Base-by-base conservation (phyloP, 2,888 invertebrate genomes). In the Galerucella calmariensis region DNA sequence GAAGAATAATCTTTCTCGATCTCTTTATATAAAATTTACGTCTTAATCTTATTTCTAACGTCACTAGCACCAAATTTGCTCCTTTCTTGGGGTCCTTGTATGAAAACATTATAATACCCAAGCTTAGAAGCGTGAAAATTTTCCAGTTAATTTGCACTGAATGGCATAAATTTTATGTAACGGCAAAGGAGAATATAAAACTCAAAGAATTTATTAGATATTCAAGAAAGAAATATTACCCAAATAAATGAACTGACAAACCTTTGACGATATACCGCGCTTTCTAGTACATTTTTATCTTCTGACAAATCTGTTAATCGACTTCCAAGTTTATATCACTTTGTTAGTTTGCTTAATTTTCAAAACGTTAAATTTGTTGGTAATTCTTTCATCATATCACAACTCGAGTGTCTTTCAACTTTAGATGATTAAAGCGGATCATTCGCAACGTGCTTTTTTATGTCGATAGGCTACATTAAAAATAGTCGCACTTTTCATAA, bases 111-210 rank as follows among this genome's bases (percentile, higher is more conserved):
- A 62, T 62, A 35, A 62, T 62, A 62, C 62, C 41, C 41, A 51
- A 62, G 69, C 51, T 27, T 8, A 51, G 62, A 27, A 69, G 62
- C 69, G 69, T 35, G 35, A 62, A 69, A 46, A 69, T 69, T 69
- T 61, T 14, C 62, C 20, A 48, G 69, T 69, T 48, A 69, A 69
- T 62, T 69, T 69, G 2, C 46, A 27, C 51, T 51, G 69, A 69
- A 69, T 69, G 35, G 20, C 51, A 69, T 69, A 69, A 69, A 69
- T 61, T 69, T 69, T 61, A 69, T 46, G 20, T 51, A 24, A 59
- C 48, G 59, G 5, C 14, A 67, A 67, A 67, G 58, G 16, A 46
- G 61, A 59, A 61, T 44, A 69, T 61, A 69, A 69, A 61, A 48
- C 14, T 69, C 61, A 61, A 69, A 61, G 24, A 69, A 35, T 14